Evolutionary conservation across 30 jellyfish, hydroid and myxozoan species (phyloP).

Genomic region (Chironex yamaguchii): DNA sequence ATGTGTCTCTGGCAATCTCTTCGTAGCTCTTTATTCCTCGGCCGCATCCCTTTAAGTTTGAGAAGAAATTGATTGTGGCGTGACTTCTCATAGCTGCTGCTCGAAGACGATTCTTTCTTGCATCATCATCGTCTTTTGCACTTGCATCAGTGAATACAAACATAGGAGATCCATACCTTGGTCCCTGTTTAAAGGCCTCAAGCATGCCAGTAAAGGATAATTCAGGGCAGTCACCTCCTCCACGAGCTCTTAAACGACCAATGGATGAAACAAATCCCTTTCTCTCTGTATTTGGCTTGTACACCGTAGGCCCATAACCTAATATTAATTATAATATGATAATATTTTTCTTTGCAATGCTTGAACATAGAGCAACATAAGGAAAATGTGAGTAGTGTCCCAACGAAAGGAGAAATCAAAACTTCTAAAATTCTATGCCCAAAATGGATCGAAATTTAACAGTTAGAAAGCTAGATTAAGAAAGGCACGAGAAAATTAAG

Average conservation of each 20-base stretch:
- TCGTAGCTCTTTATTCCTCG: conserved; percentile 61
- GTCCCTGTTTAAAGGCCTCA: conserved; percentile 72
- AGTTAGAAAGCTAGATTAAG: no score
- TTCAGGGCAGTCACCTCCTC: conserved; percentile 96
- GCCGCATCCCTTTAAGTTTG: conserved; percentile 77
- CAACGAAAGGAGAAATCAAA: no score
- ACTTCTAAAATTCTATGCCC: no score
- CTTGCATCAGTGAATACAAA: conserved; percentile 95
- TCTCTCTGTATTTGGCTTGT: conserved; percentile 60
- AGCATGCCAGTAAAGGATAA: conserved; percentile 88
- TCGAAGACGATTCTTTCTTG: conserved; percentile 41
- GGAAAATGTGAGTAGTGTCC: no score
- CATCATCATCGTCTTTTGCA: conserved; percentile 80
- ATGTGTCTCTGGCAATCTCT: conserved; percentile 82
- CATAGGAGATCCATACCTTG: conserved; percentile 85
- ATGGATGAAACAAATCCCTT: conserved; percentile 67
- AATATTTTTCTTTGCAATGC: no score
- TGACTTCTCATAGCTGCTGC: conserved; percentile 54
- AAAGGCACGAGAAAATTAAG: no score
- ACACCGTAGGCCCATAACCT: conserved; percentile 83
- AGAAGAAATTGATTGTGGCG: conserved; percentile 74
- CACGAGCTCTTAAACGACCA: conserved; percentile 29
- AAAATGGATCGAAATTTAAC: no score
- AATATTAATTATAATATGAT: no score
- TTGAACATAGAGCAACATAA: no score